phyloP scores from a whole-genome alignment of 2,888 invertebrate genomes.

The Ceraclea dissimilis region DNA sequence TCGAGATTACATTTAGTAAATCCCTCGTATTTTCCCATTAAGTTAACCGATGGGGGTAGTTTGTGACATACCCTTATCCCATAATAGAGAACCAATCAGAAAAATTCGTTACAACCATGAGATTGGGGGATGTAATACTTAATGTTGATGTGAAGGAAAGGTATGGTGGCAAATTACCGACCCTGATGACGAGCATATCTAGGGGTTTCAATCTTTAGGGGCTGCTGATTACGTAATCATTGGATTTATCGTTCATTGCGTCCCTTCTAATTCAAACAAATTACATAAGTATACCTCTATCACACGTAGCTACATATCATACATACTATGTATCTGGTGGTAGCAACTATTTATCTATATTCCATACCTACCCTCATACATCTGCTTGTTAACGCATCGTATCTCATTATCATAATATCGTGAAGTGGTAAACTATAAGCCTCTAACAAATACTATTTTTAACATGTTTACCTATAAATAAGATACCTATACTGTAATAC shows the following conservation, averaged over 20 bases:
- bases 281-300: neutral
- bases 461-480: no score
- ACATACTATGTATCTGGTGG: no score
- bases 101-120: conserved; percentile 12
- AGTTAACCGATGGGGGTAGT: conserved; percentile 14
- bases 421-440: no score
- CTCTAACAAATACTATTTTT: no score
- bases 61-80: conserved; percentile 23
- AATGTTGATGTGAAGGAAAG: neutral
- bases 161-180: neutral
- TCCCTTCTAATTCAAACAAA: neutral
- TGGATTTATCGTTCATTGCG: conserved; percentile 1
- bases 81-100: conserved; percentile 26
- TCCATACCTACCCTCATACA: no score
- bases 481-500: no score
- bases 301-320: no score
- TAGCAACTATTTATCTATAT: no score
- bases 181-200: conserved; percentile 3
- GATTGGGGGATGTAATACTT: neutral
- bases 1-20: conserved; percentile 3
- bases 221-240: conserved; percentile 7
- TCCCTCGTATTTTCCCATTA: conserved; percentile 3
- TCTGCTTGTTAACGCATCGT: no score
- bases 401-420: no score
- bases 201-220: conserved; percentile 1